Percentiles rank a stretch among this genome's conserved stretches.
phyloP scores from a whole-genome alignment of 2,888 invertebrate species.

The Eulithis prunata region DNA sequence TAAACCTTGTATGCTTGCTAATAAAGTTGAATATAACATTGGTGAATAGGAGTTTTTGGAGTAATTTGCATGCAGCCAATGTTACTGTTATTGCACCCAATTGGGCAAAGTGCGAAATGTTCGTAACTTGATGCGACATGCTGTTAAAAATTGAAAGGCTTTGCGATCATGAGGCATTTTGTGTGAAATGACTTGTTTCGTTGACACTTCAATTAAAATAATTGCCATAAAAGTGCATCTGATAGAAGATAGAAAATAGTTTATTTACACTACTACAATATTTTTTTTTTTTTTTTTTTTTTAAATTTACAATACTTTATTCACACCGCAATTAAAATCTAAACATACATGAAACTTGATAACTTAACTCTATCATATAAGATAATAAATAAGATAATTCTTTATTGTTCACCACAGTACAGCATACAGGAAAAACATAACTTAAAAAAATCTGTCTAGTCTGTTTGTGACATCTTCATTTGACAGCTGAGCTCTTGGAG shows the following conservation, averaged over 20 bases:
- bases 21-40: constrained; percentile 14
- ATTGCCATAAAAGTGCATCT: background rate
- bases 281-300: too few relatives aligned
- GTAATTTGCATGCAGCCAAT: constrained; percentile 43
- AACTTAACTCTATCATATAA: too few relatives aligned
- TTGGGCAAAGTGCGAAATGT: constrained; percentile 41
- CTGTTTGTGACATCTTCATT: background rate
- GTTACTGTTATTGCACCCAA: constrained; percentile 44
- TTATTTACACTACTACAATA: too few relatives aligned
- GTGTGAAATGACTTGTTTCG: constrained; percentile 24
- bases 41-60: background rate
- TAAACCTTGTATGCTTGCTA: background rate
- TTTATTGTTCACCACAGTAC: too few relatives aligned
- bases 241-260: too few relatives aligned
- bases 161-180: constrained; percentile 35
- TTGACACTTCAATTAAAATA: background rate
- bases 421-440: too few relatives aligned
- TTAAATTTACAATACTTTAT: too few relatives aligned
- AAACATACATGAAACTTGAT: too few relatives aligned
- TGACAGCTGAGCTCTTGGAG: too few relatives aligned
- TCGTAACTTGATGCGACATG: constrained; percentile 38
- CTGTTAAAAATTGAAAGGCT: constrained; percentile 41
- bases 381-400: too few relatives aligned
- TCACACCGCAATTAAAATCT: too few relatives aligned
- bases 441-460: too few relatives aligned